Conservation (phyloP, 2,113 vertebrate species). For the Nothocercus nigrocapillus region DNA sequence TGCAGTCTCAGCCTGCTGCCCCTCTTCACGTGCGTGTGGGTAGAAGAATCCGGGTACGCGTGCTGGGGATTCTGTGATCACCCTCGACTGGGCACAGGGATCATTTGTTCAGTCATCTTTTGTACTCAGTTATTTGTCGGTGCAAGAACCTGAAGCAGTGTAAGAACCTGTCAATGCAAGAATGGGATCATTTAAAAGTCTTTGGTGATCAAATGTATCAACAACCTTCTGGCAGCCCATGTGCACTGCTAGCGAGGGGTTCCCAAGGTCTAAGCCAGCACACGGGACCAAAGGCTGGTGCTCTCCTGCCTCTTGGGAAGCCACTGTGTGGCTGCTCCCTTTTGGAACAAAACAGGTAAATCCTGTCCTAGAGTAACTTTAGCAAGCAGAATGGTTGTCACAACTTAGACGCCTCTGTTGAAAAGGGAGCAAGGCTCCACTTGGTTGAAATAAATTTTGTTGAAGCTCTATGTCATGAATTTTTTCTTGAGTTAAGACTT, state of each 20-base stretch:
- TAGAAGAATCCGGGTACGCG: neutral
- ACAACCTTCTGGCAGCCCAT: neutral
- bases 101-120: neutral
- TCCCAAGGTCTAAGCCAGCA: neutral
- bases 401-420: fast-evolving
- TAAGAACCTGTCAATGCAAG: neutral
- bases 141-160: neutral
- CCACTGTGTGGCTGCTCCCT: neutral
- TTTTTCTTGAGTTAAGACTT: neutral
- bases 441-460: neutral
- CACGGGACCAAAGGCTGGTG: neutral
- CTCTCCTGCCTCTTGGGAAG: neutral
- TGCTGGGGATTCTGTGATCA: neutral
- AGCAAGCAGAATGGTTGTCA: neutral
- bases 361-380: neutral
- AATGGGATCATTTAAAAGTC: neutral
- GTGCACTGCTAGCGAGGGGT: neutral
- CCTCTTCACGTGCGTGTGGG: neutral
- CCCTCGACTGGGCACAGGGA: neutral
- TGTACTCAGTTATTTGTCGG: neutral
- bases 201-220: neutral
- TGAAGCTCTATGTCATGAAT: neutral
- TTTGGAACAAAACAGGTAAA: neutral
- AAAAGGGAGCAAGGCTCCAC: neutral
- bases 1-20: neutral